phyloP scores from a whole-genome alignment of 2,113 vertebrate genomes.

The Centropus unirufus region DNA sequence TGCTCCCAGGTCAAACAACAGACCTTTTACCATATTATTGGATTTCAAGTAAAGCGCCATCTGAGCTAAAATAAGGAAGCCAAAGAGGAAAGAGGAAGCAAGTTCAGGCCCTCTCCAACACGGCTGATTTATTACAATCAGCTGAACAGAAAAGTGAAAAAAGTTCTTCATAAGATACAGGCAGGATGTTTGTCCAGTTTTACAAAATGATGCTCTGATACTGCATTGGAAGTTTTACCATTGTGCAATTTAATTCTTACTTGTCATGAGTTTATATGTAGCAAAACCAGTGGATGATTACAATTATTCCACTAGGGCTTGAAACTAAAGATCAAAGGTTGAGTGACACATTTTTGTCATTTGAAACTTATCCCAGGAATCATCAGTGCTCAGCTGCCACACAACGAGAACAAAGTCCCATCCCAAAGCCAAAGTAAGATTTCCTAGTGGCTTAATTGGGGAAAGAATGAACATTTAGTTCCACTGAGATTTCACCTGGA shows the following conservation, averaged over 20 bases:
- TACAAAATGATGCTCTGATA: not conserved
- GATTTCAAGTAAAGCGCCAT: slow-evolving; percentile 47
- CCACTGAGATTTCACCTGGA: not conserved
- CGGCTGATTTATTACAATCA: slow-evolving; percentile 46
- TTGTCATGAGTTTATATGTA: not conserved
- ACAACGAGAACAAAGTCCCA: not conserved
- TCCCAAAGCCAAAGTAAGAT: not conserved
- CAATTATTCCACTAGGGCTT: not conserved
- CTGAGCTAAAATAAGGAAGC: slow-evolving; percentile 69
- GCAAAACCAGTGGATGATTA: not conserved
- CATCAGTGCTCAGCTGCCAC: not conserved
- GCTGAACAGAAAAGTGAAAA: slow-evolving; percentile 34
- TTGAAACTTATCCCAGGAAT: not conserved
- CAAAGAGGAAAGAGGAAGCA: slow-evolving; percentile 66
- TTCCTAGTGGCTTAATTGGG: not conserved
- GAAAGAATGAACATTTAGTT: not conserved
- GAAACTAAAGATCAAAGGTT: slow-evolving; percentile 5
- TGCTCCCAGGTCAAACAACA: slow-evolving; percentile 58
- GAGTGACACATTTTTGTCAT: not conserved
- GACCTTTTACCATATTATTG: slow-evolving; percentile 45
- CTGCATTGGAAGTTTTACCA: not conserved
- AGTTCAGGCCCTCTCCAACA: slow-evolving; percentile 42
- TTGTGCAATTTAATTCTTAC: not conserved
- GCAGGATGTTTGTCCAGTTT: slow-evolving; percentile 56
- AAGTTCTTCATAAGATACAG: slow-evolving; percentile 7